Evolutionary conservation across 2,113 vertebrate species (phyloP).

Genomic region (Isurus oxyrinchus): DNA sequence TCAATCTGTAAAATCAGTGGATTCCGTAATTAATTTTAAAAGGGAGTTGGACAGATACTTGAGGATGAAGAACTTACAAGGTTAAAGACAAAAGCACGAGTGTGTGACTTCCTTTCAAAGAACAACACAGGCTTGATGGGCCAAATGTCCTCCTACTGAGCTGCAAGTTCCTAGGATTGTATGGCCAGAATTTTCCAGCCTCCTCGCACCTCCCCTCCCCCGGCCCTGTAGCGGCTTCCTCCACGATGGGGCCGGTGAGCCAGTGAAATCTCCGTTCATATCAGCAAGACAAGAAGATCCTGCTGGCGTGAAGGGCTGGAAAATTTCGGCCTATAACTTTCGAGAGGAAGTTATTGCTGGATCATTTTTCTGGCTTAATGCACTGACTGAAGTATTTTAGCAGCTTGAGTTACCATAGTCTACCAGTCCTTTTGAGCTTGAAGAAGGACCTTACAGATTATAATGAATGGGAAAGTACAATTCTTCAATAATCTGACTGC

Average conservation of each 20-base stretch:
- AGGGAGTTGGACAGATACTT: too few relatives aligned
- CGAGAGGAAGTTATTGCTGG: background rate
- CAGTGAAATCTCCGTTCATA: too few relatives aligned
- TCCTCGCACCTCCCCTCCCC: too few relatives aligned
- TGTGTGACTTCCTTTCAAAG: background rate
- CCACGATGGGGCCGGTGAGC: too few relatives aligned
- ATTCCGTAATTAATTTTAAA: too few relatives aligned
- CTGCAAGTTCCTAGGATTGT: background rate
- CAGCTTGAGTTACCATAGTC: background rate
- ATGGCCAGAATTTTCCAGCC: too few relatives aligned
- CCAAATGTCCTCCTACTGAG: background rate
- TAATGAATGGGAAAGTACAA: background rate
- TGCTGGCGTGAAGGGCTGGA: too few relatives aligned
- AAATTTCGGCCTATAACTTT: background rate
- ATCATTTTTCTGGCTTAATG: background rate
- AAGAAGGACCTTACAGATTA: background rate
- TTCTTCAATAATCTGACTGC: background rate
- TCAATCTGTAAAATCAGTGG: too few relatives aligned
- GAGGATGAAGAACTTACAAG: too few relatives aligned
- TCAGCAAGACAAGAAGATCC: too few relatives aligned
- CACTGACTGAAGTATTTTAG: background rate
- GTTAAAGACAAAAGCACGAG: too few relatives aligned
- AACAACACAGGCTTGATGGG: background rate
- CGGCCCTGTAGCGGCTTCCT: too few relatives aligned
- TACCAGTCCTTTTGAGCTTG: background rate